Evolutionary conservation across 2,113 vertebrate species (phyloP).

Genomic region (Peromyscus polionotus): DNA sequence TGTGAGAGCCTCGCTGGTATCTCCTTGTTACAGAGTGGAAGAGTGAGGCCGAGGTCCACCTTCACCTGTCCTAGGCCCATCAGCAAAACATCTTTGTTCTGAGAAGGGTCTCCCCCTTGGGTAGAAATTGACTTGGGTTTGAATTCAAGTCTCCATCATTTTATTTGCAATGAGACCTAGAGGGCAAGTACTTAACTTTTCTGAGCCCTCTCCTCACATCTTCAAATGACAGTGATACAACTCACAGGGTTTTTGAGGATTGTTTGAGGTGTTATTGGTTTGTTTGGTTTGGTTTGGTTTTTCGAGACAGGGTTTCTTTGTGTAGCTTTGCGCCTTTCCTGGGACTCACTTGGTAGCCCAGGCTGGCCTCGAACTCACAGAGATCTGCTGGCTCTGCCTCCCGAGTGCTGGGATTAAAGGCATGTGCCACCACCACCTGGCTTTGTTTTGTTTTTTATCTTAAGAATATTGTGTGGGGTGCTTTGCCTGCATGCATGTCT

Average conservation of each 20-base stretch:
- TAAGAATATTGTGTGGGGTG: neutral
- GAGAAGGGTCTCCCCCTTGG: neutral
- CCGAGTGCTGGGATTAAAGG: too few species aligned
- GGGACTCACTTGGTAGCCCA: too few species aligned
- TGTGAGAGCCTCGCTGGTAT: neutral
- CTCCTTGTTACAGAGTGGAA: slow-evolving; percentile 32
- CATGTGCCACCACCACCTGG: too few species aligned
- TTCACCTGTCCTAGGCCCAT: neutral
- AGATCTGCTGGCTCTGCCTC: too few species aligned
- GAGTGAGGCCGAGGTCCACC: neutral
- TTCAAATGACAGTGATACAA: slow-evolving; percentile 36
- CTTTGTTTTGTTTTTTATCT: too few species aligned
- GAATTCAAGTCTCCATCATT: neutral
- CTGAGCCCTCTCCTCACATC: neutral
- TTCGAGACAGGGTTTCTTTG: too few species aligned
- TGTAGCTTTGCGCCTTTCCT: too few species aligned
- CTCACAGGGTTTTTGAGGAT: neutral
- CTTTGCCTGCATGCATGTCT: neutral
- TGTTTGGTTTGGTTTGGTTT: neutral
- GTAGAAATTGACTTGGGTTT: slow-evolving; percentile 41
- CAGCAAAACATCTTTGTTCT: neutral
- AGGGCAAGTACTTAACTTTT: slow-evolving; percentile 22
- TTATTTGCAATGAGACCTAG: slow-evolving; percentile 30
- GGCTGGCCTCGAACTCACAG: too few species aligned
- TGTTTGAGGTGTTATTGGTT: neutral